phyloP scores from a whole-genome alignment of 2,797 vertebrate genomes.

The Lutjanus campechanus region DNA sequence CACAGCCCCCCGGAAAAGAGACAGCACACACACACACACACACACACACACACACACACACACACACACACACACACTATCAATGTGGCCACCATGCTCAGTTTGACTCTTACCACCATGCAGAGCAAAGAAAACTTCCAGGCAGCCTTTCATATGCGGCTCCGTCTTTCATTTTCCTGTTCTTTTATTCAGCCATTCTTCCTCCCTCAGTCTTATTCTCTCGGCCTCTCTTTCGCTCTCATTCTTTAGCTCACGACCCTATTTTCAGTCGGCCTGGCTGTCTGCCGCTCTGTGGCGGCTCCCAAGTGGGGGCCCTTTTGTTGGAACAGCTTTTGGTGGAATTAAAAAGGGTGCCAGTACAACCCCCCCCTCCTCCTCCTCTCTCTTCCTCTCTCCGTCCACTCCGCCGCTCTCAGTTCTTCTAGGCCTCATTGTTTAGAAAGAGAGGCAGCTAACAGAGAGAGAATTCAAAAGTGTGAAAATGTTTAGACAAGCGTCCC shows the following conservation, averaged over 20 bases:
- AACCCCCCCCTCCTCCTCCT: neutral
- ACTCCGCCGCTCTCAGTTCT: conserved; percentile 35
- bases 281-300: conserved; percentile 58
- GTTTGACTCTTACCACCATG: conserved; percentile 48
- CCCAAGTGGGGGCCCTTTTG: conserved; percentile 72
- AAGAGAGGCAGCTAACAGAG: conserved; percentile 9
- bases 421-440: conserved; percentile 76
- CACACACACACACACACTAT: conserved; percentile 5
- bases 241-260: conserved; percentile 67
- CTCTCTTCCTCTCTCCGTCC: conserved; percentile 29
- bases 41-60: too few species aligned
- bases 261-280: conserved; percentile 55
- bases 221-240: conserved; percentile 38
- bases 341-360: conserved; percentile 74
- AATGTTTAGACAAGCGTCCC: conserved; percentile 66
- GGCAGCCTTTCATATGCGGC: conserved; percentile 26
- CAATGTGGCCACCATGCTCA: conserved; percentile 34
- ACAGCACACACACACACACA: too few species aligned
- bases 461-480: conserved; percentile 58
- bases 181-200: conserved; percentile 50
- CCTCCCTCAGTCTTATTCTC: conserved; percentile 46
- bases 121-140: conserved; percentile 48
- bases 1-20: too few species aligned
- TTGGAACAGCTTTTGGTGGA: conserved; percentile 78
- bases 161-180: conserved; percentile 50